Percentiles rank a stretch among this genome's conserved stretches.
Evolutionary conservation across 2,113 vertebrate species (phyloP).

Genomic region (Prochilodus magdalenae): DNA sequence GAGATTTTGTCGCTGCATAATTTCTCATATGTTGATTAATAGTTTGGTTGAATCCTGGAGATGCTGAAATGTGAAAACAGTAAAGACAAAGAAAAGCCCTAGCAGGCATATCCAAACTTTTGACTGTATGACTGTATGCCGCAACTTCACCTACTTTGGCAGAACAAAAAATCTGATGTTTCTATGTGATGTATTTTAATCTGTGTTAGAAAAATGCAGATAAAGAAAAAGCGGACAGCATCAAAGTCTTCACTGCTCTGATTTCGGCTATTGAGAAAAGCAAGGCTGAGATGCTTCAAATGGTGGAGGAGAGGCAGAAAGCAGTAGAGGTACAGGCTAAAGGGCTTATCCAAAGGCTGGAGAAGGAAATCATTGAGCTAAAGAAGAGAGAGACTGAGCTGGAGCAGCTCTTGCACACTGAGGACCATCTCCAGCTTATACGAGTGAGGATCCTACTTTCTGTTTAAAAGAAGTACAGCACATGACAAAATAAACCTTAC

Average conservation of each 20-base stretch:
- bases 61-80: too few species aligned
- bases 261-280: conserved; percentile 23
- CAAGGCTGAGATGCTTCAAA: conserved; percentile 33
- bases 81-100: too few species aligned
- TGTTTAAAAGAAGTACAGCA: neutral
- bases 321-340: conserved; percentile 32
- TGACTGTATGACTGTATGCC: too few species aligned
- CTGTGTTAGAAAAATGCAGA: conserved; percentile 30
- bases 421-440: conserved; percentile 52
- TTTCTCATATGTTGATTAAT: too few species aligned
- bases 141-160: too few species aligned
- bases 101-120: too few species aligned
- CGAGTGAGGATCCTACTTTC: conserved; percentile 37
- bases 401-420: conserved; percentile 42
- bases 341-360: conserved; percentile 30
- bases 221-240: conserved; percentile 29
- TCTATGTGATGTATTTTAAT: too few species aligned
- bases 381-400: conserved; percentile 36
- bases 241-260: conserved; percentile 39
- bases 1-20: too few species aligned
- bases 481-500: neutral
- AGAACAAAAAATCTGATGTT: too few species aligned
- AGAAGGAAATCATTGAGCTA: conserved; percentile 44
- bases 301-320: conserved; percentile 40
- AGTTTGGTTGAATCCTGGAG: too few species aligned